Percentiles rank a stretch among this genome's conserved stretches.
phyloP scores from a whole-genome alignment of 2,113 vertebrate species.

The Tringa solitaria region DNA sequence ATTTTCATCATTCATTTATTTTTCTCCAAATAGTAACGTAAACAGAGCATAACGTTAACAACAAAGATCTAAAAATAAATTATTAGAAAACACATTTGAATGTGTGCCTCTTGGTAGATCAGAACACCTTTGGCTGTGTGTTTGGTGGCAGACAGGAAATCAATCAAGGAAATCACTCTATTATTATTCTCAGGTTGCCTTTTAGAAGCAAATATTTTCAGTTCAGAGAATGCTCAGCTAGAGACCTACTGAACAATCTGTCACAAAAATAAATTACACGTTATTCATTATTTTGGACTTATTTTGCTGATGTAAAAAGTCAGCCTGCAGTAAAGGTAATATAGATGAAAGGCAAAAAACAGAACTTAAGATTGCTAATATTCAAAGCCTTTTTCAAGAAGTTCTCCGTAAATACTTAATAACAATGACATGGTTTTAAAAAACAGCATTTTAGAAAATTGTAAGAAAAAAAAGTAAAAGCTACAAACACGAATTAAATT shows the following conservation, averaged over 20 bases:
- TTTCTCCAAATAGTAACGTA: neutral
- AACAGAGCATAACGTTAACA: neutral
- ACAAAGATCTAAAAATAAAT: neutral
- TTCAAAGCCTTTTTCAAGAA: neutral
- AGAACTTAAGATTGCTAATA: neutral
- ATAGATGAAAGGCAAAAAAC: neutral
- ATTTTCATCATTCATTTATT: neutral
- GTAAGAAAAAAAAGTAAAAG: neutral
- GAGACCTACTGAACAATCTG: neutral
- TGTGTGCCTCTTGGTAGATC: fast-evolving
- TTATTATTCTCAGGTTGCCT: neutral
- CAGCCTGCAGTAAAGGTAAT: neutral
- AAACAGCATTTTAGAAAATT: fast-evolving
- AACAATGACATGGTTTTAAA: neutral
- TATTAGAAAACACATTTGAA: neutral
- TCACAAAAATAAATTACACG: neutral
- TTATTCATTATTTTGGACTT: neutral
- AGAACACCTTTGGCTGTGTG: neutral
- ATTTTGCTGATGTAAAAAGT: neutral
- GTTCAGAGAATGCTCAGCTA: neutral
- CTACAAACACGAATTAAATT: neutral
- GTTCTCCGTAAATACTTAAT: neutral
- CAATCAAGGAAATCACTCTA: neutral
- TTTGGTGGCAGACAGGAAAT: neutral
- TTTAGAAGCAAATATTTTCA: neutral